Conservation (phyloP, 2,888 invertebrate genomes). For the Dryobotodes eremita region DNA sequence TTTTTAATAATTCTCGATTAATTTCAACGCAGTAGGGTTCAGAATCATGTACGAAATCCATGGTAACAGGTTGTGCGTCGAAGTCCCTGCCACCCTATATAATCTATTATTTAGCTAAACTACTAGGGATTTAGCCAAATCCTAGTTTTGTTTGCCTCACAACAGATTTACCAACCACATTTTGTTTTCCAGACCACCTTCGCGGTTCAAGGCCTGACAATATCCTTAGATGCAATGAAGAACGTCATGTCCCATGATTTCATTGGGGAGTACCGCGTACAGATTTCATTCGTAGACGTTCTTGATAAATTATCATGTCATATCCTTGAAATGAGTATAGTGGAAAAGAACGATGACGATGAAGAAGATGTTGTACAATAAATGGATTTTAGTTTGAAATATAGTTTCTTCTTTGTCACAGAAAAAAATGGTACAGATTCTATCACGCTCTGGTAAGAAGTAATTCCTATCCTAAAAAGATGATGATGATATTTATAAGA, state of each 20-base stretch:
- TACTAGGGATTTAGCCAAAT: not conserved
- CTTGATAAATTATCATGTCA: constrained; percentile 70
- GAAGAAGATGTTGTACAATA: constrained; percentile 16
- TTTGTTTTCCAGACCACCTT: constrained; percentile 73
- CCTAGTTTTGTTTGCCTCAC: not conserved
- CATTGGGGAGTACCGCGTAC: constrained; percentile 73
- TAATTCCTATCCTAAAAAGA: not conserved
- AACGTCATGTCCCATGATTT: constrained; percentile 74
- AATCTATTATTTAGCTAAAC: too few species aligned
- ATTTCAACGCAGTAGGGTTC: too few species aligned
- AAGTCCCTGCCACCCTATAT: too few species aligned
- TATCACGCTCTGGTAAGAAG: too few species aligned
- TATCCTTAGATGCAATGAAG: constrained; percentile 72
- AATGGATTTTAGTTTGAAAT: constrained; percentile 12
- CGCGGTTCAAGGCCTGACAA: constrained; percentile 65
- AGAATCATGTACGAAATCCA: too few species aligned
- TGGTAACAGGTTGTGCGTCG: too few species aligned
- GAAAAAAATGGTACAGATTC: not conserved
- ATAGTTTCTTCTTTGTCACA: not conserved
- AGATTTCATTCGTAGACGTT: constrained; percentile 56
- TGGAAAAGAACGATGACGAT: constrained; percentile 46
- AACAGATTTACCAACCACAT: not conserved
- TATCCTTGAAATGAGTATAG: constrained; percentile 64
- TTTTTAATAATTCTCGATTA: too few species aligned
- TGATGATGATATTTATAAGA: not conserved